Conservation (phyloP, 2,888 invertebrate genomes). For the Onchidella celtica region DNA sequence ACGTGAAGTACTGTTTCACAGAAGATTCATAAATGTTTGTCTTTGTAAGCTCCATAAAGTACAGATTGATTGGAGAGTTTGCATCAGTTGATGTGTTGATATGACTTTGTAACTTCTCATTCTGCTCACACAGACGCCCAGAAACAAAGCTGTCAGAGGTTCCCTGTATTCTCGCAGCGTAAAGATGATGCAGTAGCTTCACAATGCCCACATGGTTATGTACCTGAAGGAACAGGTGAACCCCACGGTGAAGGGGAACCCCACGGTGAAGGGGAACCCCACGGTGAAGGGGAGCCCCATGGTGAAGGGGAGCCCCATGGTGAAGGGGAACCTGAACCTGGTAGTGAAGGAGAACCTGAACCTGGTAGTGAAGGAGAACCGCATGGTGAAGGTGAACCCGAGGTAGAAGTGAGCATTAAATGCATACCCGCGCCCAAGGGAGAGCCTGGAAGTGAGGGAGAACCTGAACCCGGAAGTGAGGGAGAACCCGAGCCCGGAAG, state of each 20-base stretch:
- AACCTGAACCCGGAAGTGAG: too few relatives aligned
- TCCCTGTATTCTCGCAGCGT: neutral
- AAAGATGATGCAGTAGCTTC: constrained; percentile 7
- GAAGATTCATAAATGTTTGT: too few relatives aligned
- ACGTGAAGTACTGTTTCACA: too few relatives aligned
- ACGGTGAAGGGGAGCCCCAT: neutral
- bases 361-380: constrained; percentile 65
- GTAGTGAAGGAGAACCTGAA: constrained; percentile 11
- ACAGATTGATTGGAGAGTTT: too few relatives aligned
- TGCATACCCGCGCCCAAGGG: constrained; percentile 42
- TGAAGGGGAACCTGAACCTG: neutral
- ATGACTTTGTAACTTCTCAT: too few relatives aligned
- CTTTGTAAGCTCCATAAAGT: too few relatives aligned
- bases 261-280: neutral
- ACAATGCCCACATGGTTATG: neutral
- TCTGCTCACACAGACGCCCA: too few relatives aligned
- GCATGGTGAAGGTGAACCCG: constrained; percentile 72
- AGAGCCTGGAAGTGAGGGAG: constrained; percentile 63
- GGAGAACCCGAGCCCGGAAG: too few relatives aligned
- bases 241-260: constrained; percentile 33
- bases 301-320: neutral
- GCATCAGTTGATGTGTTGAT: too few relatives aligned
- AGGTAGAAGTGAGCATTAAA: neutral
- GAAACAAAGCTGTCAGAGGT: constrained; percentile 4
- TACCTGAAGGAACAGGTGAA: constrained; percentile 44